phyloP scores from a whole-genome alignment of 2,113 vertebrate genomes.

The Rhizomys pruinosus region DNA sequence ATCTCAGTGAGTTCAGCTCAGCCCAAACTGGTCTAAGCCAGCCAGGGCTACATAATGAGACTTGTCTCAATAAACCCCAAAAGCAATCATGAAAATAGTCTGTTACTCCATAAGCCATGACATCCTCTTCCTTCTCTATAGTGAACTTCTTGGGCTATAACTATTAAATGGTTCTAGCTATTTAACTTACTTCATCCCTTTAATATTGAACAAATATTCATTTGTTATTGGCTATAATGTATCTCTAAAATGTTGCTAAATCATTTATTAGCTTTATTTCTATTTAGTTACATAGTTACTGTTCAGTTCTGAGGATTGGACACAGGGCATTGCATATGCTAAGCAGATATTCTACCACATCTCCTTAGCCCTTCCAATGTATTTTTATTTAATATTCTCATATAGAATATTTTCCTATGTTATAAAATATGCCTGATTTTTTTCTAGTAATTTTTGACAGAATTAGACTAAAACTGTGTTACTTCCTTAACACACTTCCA shows the following conservation, averaged over 20 bases:
- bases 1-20: background rate
- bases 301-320: background rate
- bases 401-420: background rate
- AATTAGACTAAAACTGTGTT: constrained; percentile 24
- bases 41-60: background rate
- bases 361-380: background rate
- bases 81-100: background rate
- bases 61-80: background rate
- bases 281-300: background rate
- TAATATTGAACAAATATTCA: background rate
- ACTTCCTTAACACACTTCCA: constrained; percentile 7
- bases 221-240: constrained; percentile 39
- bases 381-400: constrained; percentile 33
- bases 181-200: background rate
- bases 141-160: background rate
- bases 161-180: background rate
- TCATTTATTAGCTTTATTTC: constrained; percentile 21
- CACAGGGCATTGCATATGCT: background rate
- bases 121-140: background rate
- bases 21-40: background rate
- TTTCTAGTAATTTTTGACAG: constrained; percentile 32
- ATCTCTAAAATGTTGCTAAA: constrained; percentile 32
- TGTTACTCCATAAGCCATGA: background rate
- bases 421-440: constrained; percentile 42
- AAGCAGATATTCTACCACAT: background rate